Base-by-base conservation (phyloP, 2,113 vertebrate genomes). In the Lamprotornis superbus region DNA sequence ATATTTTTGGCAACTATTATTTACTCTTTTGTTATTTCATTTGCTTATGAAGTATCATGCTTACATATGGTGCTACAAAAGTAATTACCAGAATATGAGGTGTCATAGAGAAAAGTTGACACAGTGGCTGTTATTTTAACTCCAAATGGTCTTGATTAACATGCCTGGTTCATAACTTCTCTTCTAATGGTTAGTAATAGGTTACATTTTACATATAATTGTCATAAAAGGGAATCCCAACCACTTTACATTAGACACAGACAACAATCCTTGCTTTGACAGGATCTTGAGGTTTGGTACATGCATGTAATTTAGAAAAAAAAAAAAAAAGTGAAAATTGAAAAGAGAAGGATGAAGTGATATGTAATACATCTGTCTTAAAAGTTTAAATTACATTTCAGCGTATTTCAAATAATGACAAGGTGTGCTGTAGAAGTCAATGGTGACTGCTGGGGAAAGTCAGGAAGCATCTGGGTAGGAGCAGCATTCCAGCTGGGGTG, bases 401-500 rank as follows among this genome's bases (percentile, higher is more conserved):
- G 9, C 15, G 63, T 71, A 46, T 83, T 83, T 68, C 15, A 87
- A 22, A 75, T 44, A 76, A 68, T 69, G 19, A 37, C 25, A 73
- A 42, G 4, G 1, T 67, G 9, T 39, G 47, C 5, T 7, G 3
- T 10, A 76, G 7, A 24, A 47, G 25, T n/a, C 78, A 94, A 80
- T 50, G 30, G 10, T 2, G 27, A 30, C 10, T 53, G 13, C 40
- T 85, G 33, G 7, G 19, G 11, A 10, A 46, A 52, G 16, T 37
- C 39, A 73, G 30, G 0, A 10, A 65, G 33, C 0, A 8, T 22
- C 17, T 35, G 37, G 7, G 10, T 22, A 65, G 44, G 33, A 28
- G 8, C 6, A 64, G 52, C 1, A 1, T 24, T 44, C 6, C 2
- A 5, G 1, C 5, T 8, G 12, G 19, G 21, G 12, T 56, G n/a